phyloP scores from a whole-genome alignment of 2,797 vertebrate genomes.

The Falco biarmicus region DNA sequence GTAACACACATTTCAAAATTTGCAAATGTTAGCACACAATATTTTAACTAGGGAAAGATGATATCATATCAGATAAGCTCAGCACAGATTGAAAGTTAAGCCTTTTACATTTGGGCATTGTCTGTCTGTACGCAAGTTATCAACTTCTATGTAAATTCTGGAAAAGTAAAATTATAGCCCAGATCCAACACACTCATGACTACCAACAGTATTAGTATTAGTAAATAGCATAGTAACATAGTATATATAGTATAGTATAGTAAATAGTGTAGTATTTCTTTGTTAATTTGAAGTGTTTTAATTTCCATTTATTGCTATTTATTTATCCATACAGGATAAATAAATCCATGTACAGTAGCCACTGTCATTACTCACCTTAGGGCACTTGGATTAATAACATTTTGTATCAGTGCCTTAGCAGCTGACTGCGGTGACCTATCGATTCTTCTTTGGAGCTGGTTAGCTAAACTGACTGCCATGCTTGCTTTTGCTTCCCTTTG shows the following conservation, averaged over 20 bases:
- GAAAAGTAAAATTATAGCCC: background rate
- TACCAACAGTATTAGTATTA: background rate
- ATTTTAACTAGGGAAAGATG: conserved; percentile 10
- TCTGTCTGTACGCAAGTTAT: background rate
- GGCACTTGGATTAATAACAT: background rate
- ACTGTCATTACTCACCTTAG: background rate
- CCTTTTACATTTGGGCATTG: background rate
- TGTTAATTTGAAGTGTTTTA: background rate
- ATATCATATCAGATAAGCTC: background rate
- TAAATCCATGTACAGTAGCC: background rate
- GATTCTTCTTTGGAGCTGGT: background rate
- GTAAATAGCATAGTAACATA: background rate
- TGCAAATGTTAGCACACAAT: conserved; percentile 13
- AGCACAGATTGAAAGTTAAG: background rate
- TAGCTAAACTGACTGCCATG: background rate
- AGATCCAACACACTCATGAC: background rate
- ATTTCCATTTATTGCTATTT: background rate
- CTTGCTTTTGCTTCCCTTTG: background rate
- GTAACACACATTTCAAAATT: conserved; percentile 28
- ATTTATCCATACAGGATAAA: background rate
- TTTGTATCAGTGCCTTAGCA: background rate
- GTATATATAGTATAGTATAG: background rate
- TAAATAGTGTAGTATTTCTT: background rate
- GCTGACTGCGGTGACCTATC: background rate
- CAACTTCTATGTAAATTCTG: background rate